phyloP scores from a whole-genome alignment of 2,113 vertebrate genomes.

The Sprattus sprattus region DNA sequence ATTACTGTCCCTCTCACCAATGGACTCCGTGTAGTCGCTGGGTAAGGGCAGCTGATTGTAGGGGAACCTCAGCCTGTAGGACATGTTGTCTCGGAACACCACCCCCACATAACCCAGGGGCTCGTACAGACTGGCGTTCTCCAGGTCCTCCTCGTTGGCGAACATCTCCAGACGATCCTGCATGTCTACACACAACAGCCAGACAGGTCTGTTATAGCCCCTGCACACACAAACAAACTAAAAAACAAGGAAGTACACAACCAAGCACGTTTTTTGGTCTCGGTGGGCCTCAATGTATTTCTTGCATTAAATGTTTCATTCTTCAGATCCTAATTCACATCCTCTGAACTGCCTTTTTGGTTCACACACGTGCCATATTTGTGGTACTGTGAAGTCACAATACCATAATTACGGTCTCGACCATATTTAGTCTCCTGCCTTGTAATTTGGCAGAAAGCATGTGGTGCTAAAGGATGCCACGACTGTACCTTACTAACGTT shows the following conservation, averaged over 20 bases:
- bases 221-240: neutral
- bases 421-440: neutral
- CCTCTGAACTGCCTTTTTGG: neutral
- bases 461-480: neutral
- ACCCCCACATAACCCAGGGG: conserved; percentile 67
- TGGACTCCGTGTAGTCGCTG: conserved; percentile 65
- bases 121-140: conserved; percentile 62
- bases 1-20: conserved; percentile 64
- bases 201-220: neutral
- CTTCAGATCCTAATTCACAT: neutral
- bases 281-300: neutral
- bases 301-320: neutral
- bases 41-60: conserved; percentile 54
- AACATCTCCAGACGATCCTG: conserved; percentile 67
- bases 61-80: conserved; percentile 77
- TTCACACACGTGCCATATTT: neutral
- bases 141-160: conserved; percentile 70
- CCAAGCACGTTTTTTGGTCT: too few species aligned
- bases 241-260: neutral
- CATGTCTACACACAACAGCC: conserved; percentile 44
- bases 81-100: conserved; percentile 77
- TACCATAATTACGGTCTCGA: too few species aligned
- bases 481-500: neutral
- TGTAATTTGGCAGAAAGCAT: neutral
- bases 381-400: neutral